Evolutionary conservation across 2,888 invertebrate species (phyloP).

Genomic region (Plebejus melissa): DNA sequence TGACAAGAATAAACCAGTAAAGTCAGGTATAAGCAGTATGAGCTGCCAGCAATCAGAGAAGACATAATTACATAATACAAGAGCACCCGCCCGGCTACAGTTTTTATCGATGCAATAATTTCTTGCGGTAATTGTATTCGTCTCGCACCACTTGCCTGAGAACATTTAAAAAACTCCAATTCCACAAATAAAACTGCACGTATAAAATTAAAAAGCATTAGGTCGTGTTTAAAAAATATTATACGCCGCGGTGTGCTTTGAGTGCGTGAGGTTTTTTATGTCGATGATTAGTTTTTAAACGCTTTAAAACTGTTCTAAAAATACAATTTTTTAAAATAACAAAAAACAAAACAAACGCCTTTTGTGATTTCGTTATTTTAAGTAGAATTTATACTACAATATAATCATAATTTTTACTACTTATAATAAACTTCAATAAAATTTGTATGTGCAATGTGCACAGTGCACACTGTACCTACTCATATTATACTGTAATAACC

Average conservation of each 20-base stretch:
- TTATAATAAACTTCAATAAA: background rate
- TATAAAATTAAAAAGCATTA: slow-evolving; percentile 26
- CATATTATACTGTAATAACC: background rate
- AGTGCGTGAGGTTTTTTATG: background rate
- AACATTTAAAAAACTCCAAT: slow-evolving; percentile 39
- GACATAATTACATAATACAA: slow-evolving; percentile 18
- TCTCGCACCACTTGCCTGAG: slow-evolving; percentile 39
- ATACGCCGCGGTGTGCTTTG: background rate
- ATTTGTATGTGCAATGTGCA: background rate
- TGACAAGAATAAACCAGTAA: slow-evolving; percentile 1
- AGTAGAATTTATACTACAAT: background rate
- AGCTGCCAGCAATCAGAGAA: slow-evolving; percentile 19
- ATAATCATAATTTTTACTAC: background rate
- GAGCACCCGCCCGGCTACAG: slow-evolving; percentile 29
- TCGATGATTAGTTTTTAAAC: background rate
- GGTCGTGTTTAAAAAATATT: background rate
- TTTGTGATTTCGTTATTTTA: background rate
- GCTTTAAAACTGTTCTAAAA: background rate
- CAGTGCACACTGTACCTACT: background rate
- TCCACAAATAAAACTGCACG: slow-evolving; percentile 36
- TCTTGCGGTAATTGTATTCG: slow-evolving; percentile 38
- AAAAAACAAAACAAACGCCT: no score
- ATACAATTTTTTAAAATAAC: background rate
- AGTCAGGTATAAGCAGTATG: background rate
- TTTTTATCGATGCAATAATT: slow-evolving; percentile 39